Base-by-base conservation (phyloP, 2,113 vertebrate genomes). In the Delphinus delphis region DNA sequence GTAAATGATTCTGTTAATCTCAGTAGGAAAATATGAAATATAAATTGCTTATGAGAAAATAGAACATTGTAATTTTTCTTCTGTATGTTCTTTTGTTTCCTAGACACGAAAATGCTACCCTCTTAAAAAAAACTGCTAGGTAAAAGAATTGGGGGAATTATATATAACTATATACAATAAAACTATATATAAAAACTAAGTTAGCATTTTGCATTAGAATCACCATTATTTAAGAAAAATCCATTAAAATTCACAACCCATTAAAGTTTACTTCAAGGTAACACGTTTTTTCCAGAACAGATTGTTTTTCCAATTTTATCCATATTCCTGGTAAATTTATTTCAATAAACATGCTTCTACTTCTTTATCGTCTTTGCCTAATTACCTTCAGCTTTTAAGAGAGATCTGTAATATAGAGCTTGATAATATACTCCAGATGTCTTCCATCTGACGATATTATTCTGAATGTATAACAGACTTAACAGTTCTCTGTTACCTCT, bases 1-100 rank as follows among this genome's bases (percentile, higher is more conserved):
- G 92, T 97, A 98, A 98, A 98, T 97, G 94, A 98, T 95, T 98
- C 94, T 93, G 86, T 95, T 98, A 98, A 96, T 98, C 18, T 68
- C 83, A 98, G 97, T 98, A 98, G 92, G 70, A 98, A 95, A 90
- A 86, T 96, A 15, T 68, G 25, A 92, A 95, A 55, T 89, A 87
- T 58, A 76, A 86, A 74, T 79, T 79, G 4, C 3, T 89, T 83
- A 18, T 86, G 38, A 92, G 38, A 98, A 97, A 96, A 96, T 92
- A 97, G 96, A 98, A 98, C 83, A 98, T 38, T 74, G 65, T 97
- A 97, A 97, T 98, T 97, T 98, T 98, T 89, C 92, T 98, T 95
- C 88, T 97, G 31, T 74, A 98, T 50, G 62, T 47, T 33, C 14
- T 33, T 97, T 97, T 97, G 58, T 97, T 98, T 98, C 25, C 83